Evolutionary conservation across 1,140 invertebrate genomes (phyloP).

Genomic region (Pseudomyrmex concolor): DNA sequence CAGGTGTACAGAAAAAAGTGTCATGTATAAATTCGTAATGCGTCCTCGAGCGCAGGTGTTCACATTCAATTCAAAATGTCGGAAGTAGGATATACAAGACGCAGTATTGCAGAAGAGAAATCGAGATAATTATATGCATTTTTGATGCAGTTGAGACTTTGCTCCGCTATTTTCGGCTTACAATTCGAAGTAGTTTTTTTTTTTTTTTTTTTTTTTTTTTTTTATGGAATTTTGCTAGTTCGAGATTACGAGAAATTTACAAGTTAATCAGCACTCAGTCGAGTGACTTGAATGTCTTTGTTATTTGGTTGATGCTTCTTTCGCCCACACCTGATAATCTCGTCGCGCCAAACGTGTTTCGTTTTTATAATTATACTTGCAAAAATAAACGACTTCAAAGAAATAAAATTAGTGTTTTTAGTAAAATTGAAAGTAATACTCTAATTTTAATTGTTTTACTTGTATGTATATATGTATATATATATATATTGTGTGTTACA

Average conservation of each 20-base stretch:
- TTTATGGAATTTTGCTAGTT: background rate
- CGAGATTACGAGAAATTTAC: background rate
- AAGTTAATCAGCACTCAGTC: constrained; percentile 20
- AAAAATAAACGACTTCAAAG: too few species aligned
- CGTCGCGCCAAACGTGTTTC: constrained; percentile 1
- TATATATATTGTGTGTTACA: too few species aligned
- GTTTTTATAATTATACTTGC: too few species aligned
- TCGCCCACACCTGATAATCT: background rate
- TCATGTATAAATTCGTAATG: constrained; percentile 14
- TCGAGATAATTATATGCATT: background rate
- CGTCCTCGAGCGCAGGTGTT: constrained; percentile 1
- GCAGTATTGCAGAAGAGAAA: background rate
- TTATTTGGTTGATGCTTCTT: background rate
- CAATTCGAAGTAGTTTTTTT: too few species aligned
- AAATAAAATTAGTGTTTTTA: too few species aligned
- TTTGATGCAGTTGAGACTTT: background rate
- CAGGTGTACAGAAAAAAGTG: constrained; percentile 5
- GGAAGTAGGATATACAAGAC: background rate
- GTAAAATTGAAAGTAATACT: too few species aligned
- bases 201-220: too few species aligned
- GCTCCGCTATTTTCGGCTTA: background rate
- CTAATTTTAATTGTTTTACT: background rate
- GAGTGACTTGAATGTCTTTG: background rate
- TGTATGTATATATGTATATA: background rate
- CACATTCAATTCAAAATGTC: constrained; percentile 5